A percentile compares a stretch with the other conserved stretches of the same genome.
Evolutionary conservation across 2,797 vertebrate species (phyloP).

Genomic region (Podargus strigoides): DNA sequence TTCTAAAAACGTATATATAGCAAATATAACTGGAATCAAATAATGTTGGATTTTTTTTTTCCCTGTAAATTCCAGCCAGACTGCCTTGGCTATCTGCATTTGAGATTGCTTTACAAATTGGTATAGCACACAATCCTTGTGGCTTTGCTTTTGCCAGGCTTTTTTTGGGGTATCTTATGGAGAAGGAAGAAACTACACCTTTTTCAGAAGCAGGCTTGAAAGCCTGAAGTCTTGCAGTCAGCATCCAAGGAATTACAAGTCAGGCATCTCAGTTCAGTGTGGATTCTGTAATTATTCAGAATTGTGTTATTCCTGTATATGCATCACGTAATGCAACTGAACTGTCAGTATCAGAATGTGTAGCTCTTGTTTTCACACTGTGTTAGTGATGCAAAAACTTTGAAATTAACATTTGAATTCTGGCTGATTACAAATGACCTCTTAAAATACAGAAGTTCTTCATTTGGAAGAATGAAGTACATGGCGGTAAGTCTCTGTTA

Average conservation of each 20-base stretch:
- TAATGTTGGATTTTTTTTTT: rapidly evolving
- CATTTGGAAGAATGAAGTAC: background rate
- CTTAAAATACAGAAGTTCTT: background rate
- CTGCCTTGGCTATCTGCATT: background rate
- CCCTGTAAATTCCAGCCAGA: background rate
- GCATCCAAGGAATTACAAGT: background rate
- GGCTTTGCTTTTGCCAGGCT: background rate
- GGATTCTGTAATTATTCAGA: background rate
- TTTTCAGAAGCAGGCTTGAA: background rate
- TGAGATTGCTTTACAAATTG: background rate
- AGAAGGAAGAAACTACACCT: background rate
- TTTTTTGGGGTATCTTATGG: background rate
- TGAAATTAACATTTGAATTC: background rate
- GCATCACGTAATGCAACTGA: background rate
- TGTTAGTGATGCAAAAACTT: background rate
- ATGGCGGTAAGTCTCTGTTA: background rate
- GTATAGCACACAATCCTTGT: background rate
- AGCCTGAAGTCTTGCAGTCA: background rate
- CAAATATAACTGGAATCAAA: background rate
- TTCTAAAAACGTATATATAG: background rate
- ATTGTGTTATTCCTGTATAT: background rate
- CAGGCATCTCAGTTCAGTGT: background rate
- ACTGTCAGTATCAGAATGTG: background rate
- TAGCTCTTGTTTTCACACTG: background rate
- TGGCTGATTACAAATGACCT: background rate